phyloP scores from a whole-genome alignment of 1,140 invertebrate species.

The Saccostrea glomerata region DNA sequence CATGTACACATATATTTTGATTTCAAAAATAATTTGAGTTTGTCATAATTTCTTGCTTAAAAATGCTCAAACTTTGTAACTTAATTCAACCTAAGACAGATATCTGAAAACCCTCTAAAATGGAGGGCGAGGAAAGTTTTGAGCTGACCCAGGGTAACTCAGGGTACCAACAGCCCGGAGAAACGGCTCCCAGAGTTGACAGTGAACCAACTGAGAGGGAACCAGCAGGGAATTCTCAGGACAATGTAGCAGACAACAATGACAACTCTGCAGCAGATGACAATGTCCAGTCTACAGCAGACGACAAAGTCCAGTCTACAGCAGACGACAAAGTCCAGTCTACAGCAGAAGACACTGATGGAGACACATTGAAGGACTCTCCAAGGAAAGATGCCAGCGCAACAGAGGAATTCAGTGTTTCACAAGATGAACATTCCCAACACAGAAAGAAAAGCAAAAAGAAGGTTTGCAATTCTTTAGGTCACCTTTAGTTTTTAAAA shows the following conservation, averaged over 20 bases:
- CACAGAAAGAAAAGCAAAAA: conserved; percentile 17
- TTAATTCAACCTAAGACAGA: background rate
- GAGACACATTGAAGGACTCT: background rate
- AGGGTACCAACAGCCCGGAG: background rate
- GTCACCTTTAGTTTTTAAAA: background rate
- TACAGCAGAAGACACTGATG: background rate
- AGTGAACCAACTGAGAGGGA: background rate
- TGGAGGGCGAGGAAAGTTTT: background rate
- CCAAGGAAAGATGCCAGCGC: background rate
- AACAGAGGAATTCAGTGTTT: background rate
- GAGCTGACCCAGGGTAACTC: background rate
- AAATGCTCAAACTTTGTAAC: background rate
- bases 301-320: background rate
- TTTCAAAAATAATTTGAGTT: no score
- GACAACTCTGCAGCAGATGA: background rate
- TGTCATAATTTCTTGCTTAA: background rate
- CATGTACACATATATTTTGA: no score
- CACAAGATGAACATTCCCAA: background rate
- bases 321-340: background rate
- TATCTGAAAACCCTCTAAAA: background rate
- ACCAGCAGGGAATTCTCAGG: background rate
- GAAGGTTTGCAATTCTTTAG: background rate
- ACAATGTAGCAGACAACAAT: background rate
- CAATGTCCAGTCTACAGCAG: background rate
- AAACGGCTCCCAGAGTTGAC: background rate